Conservation (phyloP, 2,797 vertebrate species). For the Sparidentex hasta region DNA sequence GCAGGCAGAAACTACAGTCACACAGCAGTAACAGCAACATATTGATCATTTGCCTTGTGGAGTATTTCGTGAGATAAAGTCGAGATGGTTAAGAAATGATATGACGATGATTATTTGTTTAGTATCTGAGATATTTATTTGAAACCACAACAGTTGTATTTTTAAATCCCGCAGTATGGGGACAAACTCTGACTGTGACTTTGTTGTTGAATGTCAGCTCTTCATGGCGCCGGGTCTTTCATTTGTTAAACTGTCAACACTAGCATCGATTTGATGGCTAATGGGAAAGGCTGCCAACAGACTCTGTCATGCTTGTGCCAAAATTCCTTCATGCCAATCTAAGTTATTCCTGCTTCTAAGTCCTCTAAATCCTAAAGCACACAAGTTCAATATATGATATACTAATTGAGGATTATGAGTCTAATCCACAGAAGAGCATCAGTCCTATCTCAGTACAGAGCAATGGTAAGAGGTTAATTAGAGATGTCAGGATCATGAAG, state of each 20-base stretch:
- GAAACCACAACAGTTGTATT: background rate
- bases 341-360: conserved; percentile 44
- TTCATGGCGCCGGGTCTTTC: conserved; percentile 10
- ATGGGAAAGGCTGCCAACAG: conserved; percentile 34
- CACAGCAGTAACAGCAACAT: conserved; percentile 11
- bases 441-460: conserved; percentile 12
- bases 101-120: background rate
- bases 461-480: conserved; percentile 48
- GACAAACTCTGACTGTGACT: conserved; percentile 1
- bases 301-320: conserved; percentile 16
- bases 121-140: background rate
- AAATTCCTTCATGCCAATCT: conserved; percentile 55
- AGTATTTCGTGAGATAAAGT: background rate
- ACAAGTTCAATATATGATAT: conserved; percentile 50
- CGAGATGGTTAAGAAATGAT: background rate
- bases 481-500: conserved; percentile 14
- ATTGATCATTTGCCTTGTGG: conserved; percentile 2
- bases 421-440: conserved; percentile 58
- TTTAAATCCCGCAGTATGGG: background rate
- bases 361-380: conserved; percentile 55
- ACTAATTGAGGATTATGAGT: conserved; percentile 67
- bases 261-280: conserved; percentile 11
- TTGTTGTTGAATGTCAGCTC: conserved; percentile 10
- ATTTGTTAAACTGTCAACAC: conserved; percentile 21
- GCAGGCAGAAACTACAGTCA: background rate